These are phyloP conservation scores for Neosilurus mollespiculum DNA, from an alignment of 2,797 vertebrate genomes.

Conservation along the genomic window DNA sequence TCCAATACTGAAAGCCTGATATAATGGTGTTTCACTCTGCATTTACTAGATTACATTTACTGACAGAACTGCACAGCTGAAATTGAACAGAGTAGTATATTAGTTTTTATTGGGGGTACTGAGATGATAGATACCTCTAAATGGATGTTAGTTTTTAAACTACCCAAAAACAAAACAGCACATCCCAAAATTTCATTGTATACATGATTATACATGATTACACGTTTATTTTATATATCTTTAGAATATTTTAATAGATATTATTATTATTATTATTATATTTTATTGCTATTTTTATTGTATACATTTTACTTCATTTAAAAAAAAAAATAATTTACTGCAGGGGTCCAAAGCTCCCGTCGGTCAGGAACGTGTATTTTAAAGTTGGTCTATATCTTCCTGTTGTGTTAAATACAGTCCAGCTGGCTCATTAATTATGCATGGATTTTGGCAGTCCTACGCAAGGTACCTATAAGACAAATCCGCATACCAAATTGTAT, in stretches of 20 bases:
- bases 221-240: not conserved
- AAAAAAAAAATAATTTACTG: not conserved
- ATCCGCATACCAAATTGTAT: too few species aligned
- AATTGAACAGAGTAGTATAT: not conserved
- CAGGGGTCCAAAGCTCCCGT: too few species aligned
- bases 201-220: not conserved
- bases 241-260: not conserved
- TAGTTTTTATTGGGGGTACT: not conserved
- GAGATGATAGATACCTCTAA: not conserved
- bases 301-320: not conserved
- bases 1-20: not conserved
- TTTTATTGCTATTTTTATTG: not conserved
- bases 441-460: too few species aligned
- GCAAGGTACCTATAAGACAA: too few species aligned
- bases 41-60: not conserved
- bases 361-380: too few species aligned
- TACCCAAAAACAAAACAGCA: not conserved
- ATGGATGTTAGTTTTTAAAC: not conserved
- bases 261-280: slow-evolving; percentile 1
- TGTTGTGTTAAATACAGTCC: too few species aligned
- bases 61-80: not conserved
- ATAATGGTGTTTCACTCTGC: not conserved
- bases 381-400: too few species aligned
- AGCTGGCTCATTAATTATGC: too few species aligned
- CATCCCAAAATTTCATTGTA: not conserved